phyloP scores from a whole-genome alignment of 92 coral and sea anemone species.

The Pocillopora meandrina region DNA sequence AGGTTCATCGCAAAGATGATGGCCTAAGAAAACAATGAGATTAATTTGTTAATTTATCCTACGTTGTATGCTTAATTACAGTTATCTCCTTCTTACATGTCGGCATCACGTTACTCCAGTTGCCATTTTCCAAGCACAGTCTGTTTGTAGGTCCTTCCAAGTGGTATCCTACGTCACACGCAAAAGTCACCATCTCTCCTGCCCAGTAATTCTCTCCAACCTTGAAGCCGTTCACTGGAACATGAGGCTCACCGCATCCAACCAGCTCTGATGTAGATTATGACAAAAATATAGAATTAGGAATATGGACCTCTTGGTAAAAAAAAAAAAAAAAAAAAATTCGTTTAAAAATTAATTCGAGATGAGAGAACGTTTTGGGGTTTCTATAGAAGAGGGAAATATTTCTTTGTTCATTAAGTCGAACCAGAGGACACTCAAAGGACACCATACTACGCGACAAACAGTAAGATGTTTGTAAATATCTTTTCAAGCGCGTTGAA shows the following conservation, averaged over 20 bases:
- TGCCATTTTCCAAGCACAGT: slow-evolving; percentile 69
- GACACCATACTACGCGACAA: no score
- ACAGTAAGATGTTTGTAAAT: no score
- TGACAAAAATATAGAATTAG: neutral
- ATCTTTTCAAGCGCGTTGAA: no score
- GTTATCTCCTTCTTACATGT: slow-evolving; percentile 53
- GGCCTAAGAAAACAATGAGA: slow-evolving; percentile 44
- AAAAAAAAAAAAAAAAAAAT: no score
- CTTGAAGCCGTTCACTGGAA: slow-evolving; percentile 70
- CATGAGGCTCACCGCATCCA: slow-evolving; percentile 79
- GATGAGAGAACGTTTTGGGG: no score
- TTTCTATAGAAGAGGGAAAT: no score
- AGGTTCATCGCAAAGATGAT: slow-evolving; percentile 58
- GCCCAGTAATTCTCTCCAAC: slow-evolving; percentile 78
- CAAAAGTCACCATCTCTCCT: slow-evolving; percentile 69
- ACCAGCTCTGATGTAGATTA: slow-evolving; percentile 50
- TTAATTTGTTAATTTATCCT: neutral
- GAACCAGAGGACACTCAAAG: no score
- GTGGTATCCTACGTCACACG: slow-evolving; percentile 80
- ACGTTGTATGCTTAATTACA: no score
- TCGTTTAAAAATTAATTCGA: no score
- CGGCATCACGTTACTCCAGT: slow-evolving; percentile 79
- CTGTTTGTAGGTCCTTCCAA: slow-evolving; percentile 73
- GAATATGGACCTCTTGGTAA: no score
- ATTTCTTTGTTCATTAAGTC: no score